These are phyloP conservation scores for Thelaira solivaga DNA, from an alignment of 2,888 invertebrate species.

Conservation along the genomic window DNA sequence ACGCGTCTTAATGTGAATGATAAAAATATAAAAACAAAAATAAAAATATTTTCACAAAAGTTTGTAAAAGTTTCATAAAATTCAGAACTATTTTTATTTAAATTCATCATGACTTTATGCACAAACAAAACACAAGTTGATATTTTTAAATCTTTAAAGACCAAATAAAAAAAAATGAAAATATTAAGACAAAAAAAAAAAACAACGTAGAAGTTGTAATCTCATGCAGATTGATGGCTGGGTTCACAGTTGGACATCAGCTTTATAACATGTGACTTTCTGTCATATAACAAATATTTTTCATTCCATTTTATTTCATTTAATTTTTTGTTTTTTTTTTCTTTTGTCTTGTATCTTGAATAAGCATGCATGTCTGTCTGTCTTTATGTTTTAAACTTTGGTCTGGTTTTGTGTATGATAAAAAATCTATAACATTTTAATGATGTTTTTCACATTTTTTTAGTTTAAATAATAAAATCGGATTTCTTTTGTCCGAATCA, in stretches of 20 bases:
- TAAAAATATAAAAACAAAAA: not conserved
- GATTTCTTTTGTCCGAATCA: constrained; percentile 57
- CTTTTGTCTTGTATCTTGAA: constrained; percentile 26
- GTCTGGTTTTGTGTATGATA: constrained; percentile 38
- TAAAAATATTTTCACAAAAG: constrained; percentile 1
- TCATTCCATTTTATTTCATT: no score
- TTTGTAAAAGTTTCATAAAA: constrained; percentile 12
- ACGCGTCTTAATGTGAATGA: constrained; percentile 69
- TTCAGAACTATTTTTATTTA: constrained; percentile 2
- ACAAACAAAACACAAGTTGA: no score
- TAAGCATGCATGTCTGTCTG: constrained; percentile 37
- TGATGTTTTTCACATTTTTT: constrained; percentile 17
- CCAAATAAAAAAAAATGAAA: not conserved
- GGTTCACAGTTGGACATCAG: constrained; percentile 58
- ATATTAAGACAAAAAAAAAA: not conserved
- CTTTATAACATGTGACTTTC: constrained; percentile 57
- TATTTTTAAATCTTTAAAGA: constrained; percentile 13
- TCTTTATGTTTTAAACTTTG: constrained; percentile 28
- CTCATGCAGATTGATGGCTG: constrained; percentile 59
- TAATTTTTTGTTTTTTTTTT: no score
- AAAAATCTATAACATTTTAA: constrained; percentile 59
- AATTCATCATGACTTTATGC: not conserved
- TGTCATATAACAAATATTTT: constrained; percentile 52
- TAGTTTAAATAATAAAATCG: constrained; percentile 45
- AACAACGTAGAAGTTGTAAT: constrained; percentile 54